Base-by-base conservation (phyloP, 2,888 invertebrate species). In the Lobophora halterata region DNA sequence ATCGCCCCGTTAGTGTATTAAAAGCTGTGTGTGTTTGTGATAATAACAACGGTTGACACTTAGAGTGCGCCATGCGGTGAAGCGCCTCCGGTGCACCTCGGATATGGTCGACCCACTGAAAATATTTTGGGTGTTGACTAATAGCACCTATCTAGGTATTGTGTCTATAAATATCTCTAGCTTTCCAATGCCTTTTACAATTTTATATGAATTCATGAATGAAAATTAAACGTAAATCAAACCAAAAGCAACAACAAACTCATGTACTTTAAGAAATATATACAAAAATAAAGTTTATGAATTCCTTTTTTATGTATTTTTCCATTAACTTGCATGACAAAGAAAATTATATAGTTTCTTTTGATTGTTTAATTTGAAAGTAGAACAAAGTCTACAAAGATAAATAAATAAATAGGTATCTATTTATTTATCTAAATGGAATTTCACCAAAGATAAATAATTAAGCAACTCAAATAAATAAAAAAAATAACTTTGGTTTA, bases 51-150 rank as follows among this genome's bases (percentile, higher is more conserved):
- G 53, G 65, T 61, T 69, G 70, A 72, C 63, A 64, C 58, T 66
- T 65, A 58, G 52, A 72, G 73, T 73, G 78, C 76, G 75, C 75
- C 78, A 87, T 87, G 86, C 81, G 79, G 78, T 87, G 79, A 83
- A 68, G 63, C 65, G 69, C 71, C 71, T 61, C 58, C 60, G 71
- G 69, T 74, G 74, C 73, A 65, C 59, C 68, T 61, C 65, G 86
- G 88, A 90, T 90, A 93, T 93, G 93, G 93, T 93, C 80, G 93
- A 93, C 89, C 93, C 93, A 74, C 90, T 93, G 76, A 93, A 93
- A 88, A 91, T 93, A 79, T 92, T 93, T 82, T 93, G 93, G 93
- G 93, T 93, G 88, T 90, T 93, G 72, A 93, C 93, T 87, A 93
- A 93, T 89, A 93, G 93, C 89, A 93, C 93, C 69, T 93, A 93